Evolutionary conservation across 2,888 invertebrate genomes (phyloP), one percentile per base, ranked within the genome.

Genomic region (Synergus umbraculus): DNA sequence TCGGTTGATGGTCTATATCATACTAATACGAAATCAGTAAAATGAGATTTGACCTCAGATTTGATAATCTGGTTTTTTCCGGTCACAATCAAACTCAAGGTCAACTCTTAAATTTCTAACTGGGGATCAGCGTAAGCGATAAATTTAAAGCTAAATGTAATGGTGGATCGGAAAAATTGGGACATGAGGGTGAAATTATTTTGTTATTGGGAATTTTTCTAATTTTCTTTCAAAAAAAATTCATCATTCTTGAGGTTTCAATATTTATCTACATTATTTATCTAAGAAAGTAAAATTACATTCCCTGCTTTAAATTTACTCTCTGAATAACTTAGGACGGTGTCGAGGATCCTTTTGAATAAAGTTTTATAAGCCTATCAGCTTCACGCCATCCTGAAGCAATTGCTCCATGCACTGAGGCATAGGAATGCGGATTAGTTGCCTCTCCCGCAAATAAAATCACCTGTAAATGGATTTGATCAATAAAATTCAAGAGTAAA

Each of bases 361-460:
- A 78, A 49, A 78, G 77, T 76, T 86, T 83, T n/a, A 90, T 83
- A 22, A 95, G 87, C 83, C 95, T 92, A 13, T 95, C 92, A 0
- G 96, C 96, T 88, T 96, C 96, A 43, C 96, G 93, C 91, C 94
- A 94, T 0, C 96, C 96, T 12, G 95, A 93, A 85, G 94, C 95
- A 0, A 95, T 91, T 0, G 96, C 96, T 0, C 96, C 96, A 84
- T 96, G 95, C 0, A 95, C 95, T 0, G 95, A 94, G 0, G 93
- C 93, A 87, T 93, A 95, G 83, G 93, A 93, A 78, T 94, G 93
- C 29, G 93, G 91, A 2, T 94, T 94, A 0, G 95, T 94, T 0
- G 95, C 94, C 87, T 96, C 95, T 0, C 95, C 96, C 0, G 94
- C 95, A 87, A 96, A 95, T 86, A 94, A 94, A 0, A 95, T 89